Evolutionary conservation across 2,113 vertebrate genomes (phyloP), one percentile per base, ranked within the genome.

Genomic region (Suncus etruscus): DNA sequence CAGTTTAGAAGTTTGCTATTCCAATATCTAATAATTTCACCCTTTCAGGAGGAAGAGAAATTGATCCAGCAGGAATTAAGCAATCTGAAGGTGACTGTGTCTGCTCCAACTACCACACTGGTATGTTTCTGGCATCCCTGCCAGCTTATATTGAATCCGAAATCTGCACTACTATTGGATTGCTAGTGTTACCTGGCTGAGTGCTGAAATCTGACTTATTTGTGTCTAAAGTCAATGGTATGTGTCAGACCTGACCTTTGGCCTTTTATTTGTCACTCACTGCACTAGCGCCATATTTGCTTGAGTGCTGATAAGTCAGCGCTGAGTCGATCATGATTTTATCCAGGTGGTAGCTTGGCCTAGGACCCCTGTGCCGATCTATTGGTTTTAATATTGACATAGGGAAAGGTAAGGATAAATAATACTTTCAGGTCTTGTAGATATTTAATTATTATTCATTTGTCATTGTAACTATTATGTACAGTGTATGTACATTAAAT

Each of bases 1-100:
- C 0, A 22, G 32, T 14, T 89, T 31, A 22, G 39, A 14, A 9
- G 48, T 25, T 8, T 3, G 6, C 63, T 31, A 0, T 18, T 83
- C 0, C 25, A 80, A 12, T 0, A 47, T 78, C 69, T 82, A 83
- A 51, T 69, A 83, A 69, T 86, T 58, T 87, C 31, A 83, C 82
- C 84, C 95, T 95, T 96, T 79, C 84, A 99, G 99, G 99, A 99
- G 69, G 99, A 99, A 96, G 99, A 99, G 95, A 99, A 99, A 75
- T 96, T 99, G 92, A 99, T 99, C 90, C 98, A 98, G 65, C 98
- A 98, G 95, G 99, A 99, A 5, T 94, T 99, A 51, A 95, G 82
- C 77, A 98, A 96, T 63, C 97, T 99, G 94, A 99, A 99, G 97
- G 98, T 98, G 6, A 98, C 98, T 31, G 98, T 99, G 39, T 98